Evolutionary conservation across 2,888 invertebrate genomes (phyloP), one percentile per base, ranked within the genome.

Genomic region (Cheilosia pagana): DNA sequence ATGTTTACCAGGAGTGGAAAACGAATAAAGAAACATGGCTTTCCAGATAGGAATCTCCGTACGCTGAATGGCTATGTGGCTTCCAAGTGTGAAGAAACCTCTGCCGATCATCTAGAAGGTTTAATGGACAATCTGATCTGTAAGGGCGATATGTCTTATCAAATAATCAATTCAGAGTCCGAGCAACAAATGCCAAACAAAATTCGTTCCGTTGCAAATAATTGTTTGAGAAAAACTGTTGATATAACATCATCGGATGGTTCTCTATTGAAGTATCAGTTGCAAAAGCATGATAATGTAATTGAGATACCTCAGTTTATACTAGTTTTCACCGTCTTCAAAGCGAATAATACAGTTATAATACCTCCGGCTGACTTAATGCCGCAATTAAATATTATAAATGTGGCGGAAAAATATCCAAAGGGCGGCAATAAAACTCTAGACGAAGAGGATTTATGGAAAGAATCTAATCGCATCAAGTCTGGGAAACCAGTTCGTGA

Each of bases 241-340:
- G 12, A 35, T 12, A 12, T 35, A 35, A 35, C 12, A 35, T 35
- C 45, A 7, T 45, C 78, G 0, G 31, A 57, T 1, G 35, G 1
- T 3, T 23, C 71, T 5, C 50, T 65, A 10, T 28, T 78, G 14
- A 70, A 78, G 4, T 78, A 71, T n/a, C 57, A 71, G 14, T 48
- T 78, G 19, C 53, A 43, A 25, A 28, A 63, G 8, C 31, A 50
- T 1, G 59, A 65, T 16, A 62, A 78, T 35, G 71, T 78, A 2
- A 52, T 78, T 16, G 78, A 78, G 28, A 65, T 78, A 23, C 78
- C 78, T 16, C 25, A 14, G 43, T 45, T 45, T 45, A 45, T 45
- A 45, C 8, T 45, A 45, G 43, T 45, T 2, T 45, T 45, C 16
- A 45, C 43, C n/a, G 43, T 16, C 2, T 45, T 45, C 2, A 45